Conservation (phyloP, 2,797 vertebrate genomes). For the Cynopterus sphinx region DNA sequence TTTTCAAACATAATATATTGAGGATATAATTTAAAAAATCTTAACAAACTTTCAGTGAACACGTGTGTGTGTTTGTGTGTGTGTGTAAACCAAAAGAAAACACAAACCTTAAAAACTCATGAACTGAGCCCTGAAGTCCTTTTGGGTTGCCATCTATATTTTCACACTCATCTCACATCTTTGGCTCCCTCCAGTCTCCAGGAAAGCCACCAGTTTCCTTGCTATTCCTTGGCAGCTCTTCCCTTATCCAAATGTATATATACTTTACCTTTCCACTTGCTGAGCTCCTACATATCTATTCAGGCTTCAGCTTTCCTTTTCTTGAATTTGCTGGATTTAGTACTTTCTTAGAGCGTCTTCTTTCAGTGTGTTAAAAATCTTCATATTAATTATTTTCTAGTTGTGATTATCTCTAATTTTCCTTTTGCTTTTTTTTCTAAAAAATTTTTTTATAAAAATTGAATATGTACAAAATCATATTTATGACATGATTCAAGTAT, state of each 20-base stretch:
- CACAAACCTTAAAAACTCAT: neutral
- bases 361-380: neutral
- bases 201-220: neutral
- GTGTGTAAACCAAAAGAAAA: neutral
- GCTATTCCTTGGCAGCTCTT: neutral
- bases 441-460: neutral
- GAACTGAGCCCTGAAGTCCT: neutral
- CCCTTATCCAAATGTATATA: neutral
- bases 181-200: neutral
- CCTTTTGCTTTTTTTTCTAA: neutral
- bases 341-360: neutral
- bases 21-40: neutral
- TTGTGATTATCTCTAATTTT: neutral
- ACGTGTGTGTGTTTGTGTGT: too few species aligned
- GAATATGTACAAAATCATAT: neutral
- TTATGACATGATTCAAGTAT: neutral
- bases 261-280: neutral
- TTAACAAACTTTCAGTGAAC: neutral
- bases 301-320: neutral
- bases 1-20: neutral
- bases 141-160: neutral
- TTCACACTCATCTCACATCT: neutral
- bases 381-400: neutral
- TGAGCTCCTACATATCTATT: neutral
- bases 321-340: neutral